Evolutionary conservation across 1,140 invertebrate species (phyloP), one percentile per base, ranked within the genome.

Genomic region (Drosophila sp.): DNA sequence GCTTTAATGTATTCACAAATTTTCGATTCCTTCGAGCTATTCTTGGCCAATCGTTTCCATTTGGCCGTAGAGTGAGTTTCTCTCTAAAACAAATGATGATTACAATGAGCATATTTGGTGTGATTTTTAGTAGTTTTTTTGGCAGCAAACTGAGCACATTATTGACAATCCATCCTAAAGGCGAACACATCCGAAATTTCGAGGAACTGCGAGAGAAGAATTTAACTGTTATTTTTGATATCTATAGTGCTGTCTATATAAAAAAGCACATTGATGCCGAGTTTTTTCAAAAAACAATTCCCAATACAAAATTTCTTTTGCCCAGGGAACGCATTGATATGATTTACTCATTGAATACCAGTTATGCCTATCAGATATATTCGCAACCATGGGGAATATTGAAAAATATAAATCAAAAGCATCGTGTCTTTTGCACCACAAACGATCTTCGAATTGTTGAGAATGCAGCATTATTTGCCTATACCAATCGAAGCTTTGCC

Each of bases 141-240:
- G 61, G 58, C 35, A 69, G 72, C 54, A 84, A 84, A 29, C 11
- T 84, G 10, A 84, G 73, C 10, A 38, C 80, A 0, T 23, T 84
- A 0, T 50, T 84, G 1, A 84, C 70, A 3, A 61, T 69, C 6
- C 35, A 35, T 5, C 60, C 66, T 0, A 8, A 54, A 0, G 1
- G 60, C 1, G 40, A 50, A 0, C n/a, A 35, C 0, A 65, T 83
- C 0, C 44, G 30, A 0, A 79, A 54, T 32, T 69, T 80, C 0
- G 30, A 77, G 3, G 61, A 82, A 6, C 10, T 82, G 4, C 23
- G 27, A 6, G 1, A 32, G 3, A 65, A 23, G n/a, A 35, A 57
- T 25, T 35, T 57, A n/a, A 57, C 56, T 8, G 56, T 57, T 7
- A 4, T 57, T 30, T 57, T 57, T 25, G 56, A 57, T 25, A 3